Evolutionary conservation across 92 coral and sea anemone genomes (phyloP).

Genomic region (Phenganax stokvisi): DNA sequence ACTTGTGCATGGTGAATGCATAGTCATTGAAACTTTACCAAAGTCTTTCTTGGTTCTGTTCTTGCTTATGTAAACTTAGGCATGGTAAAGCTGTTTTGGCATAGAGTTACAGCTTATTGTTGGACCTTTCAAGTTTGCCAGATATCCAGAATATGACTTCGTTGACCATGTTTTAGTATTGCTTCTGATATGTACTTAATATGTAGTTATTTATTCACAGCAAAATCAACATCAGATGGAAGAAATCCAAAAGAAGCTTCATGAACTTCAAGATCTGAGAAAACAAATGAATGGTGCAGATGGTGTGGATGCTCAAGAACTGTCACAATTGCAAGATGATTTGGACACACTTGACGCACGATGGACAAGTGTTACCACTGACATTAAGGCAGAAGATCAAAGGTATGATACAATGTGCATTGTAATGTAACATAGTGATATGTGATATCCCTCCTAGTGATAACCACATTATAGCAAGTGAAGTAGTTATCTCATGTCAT

Average conservation of each 20-base stretch:
- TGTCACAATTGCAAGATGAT: conserved; percentile 12
- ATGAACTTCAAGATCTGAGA: conserved; percentile 12
- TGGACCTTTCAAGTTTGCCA: no score
- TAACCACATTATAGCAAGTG: no score
- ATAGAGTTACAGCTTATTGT: no score
- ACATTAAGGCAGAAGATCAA: conserved; percentile 17
- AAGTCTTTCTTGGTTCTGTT: no score
- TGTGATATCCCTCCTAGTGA: not conserved
- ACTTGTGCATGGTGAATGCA: not conserved
- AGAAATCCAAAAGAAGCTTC: conserved; percentile 22
- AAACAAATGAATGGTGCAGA: conserved; percentile 32
- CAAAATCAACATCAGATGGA: conserved; percentile 24
- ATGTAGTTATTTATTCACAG: not conserved
- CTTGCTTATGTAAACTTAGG: no score
- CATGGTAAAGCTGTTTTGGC: no score
- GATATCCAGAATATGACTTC: no score
- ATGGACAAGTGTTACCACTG: conserved; percentile 10
- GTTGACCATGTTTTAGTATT: no score
- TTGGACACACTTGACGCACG: not conserved
- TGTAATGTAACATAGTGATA: no score
- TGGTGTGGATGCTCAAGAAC: conserved; percentile 30
- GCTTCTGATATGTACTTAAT: not conserved
- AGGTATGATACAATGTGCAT: not conserved
- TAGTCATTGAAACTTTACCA: not conserved
- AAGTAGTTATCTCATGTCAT: no score